These are phyloP conservation scores for Notocelia uddmanniana DNA, from an alignment of 2,888 invertebrate species.

Conservation along the genomic window DNA sequence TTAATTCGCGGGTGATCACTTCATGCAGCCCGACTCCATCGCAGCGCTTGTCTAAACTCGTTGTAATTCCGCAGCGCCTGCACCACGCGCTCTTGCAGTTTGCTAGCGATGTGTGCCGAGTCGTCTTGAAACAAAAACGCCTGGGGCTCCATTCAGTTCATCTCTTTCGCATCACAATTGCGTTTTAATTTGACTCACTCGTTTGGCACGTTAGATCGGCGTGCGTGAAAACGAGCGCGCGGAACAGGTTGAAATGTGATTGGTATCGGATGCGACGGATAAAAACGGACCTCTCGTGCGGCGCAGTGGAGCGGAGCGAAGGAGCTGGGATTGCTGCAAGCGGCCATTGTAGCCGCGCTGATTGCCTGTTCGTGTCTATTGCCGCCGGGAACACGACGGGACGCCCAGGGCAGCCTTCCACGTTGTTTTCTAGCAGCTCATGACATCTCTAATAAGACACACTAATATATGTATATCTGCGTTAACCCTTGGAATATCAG, in stretches of 20 bases:
- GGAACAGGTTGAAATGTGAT: neutral
- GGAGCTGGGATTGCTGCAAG: slow-evolving; percentile 1
- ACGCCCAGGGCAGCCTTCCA: neutral
- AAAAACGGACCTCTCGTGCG: neutral
- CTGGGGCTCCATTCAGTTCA: neutral
- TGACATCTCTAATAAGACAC: neutral
- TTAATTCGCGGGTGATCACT: neutral
- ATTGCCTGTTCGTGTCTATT: slow-evolving; percentile 4
- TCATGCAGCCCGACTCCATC: neutral
- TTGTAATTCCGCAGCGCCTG: neutral
- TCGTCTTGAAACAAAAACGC: slow-evolving; percentile 9
- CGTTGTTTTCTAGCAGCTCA: neutral
- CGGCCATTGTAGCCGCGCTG: slow-evolving; percentile 15
- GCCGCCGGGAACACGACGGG: neutral
- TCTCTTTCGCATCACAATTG: neutral
- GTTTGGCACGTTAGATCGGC: neutral
- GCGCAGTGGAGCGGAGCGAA: slow-evolving; percentile 2
- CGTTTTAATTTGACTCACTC: neutral
- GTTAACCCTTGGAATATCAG: neutral
- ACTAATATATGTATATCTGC: neutral
- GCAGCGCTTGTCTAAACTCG: neutral
- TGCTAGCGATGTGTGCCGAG: slow-evolving; percentile 1
- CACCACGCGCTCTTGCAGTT: slow-evolving; percentile 6
- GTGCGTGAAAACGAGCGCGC: neutral
- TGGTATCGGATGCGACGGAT: neutral